Percentiles rank a stretch among this genome's conserved stretches.
These are phyloP conservation scores for Tragelaphus eurycerus DNA, from an alignment of 2,797 vertebrate genomes.

Conservation along the genomic window DNA sequence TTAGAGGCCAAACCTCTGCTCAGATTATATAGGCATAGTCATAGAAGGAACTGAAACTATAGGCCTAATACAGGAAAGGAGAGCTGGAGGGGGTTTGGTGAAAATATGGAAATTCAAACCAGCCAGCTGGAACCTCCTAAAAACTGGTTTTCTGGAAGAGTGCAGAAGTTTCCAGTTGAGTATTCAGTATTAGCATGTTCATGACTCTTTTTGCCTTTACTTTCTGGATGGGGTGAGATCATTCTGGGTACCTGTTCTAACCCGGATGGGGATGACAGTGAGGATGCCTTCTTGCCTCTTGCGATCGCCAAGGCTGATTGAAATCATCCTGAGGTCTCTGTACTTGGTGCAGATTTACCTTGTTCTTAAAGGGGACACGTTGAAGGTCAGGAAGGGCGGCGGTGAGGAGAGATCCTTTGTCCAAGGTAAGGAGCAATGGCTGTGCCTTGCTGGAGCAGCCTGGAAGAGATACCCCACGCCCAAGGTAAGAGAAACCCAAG, in stretches of 20 bases:
- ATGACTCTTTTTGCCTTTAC: background rate
- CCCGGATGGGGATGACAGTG: background rate
- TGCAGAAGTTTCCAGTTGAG: background rate
- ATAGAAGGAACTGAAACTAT: background rate
- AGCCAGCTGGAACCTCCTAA: background rate
- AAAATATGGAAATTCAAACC: background rate
- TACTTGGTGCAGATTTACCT: background rate
- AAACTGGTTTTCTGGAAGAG: background rate
- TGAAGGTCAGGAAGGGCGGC: too few relatives aligned
- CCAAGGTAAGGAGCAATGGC: too few relatives aligned
- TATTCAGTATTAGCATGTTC: background rate
- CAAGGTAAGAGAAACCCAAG: too few relatives aligned
- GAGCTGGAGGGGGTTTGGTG: background rate
- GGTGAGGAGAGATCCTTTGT: too few relatives aligned
- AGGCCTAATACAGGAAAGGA: background rate
- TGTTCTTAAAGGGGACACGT: background rate
- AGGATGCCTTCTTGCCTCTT: background rate
- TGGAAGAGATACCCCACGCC: too few relatives aligned
- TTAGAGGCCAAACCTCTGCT: background rate
- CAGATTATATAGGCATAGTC: background rate
- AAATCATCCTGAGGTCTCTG: too few relatives aligned
- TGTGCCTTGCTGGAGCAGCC: too few relatives aligned
- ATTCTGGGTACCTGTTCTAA: background rate
- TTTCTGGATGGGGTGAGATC: background rate
- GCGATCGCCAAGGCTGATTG: background rate